A percentile compares a stretch with the other conserved stretches of the same genome.
Conservation (phyloP, 2,797 vertebrate species). For the Hydrolagus colliei region DNA sequence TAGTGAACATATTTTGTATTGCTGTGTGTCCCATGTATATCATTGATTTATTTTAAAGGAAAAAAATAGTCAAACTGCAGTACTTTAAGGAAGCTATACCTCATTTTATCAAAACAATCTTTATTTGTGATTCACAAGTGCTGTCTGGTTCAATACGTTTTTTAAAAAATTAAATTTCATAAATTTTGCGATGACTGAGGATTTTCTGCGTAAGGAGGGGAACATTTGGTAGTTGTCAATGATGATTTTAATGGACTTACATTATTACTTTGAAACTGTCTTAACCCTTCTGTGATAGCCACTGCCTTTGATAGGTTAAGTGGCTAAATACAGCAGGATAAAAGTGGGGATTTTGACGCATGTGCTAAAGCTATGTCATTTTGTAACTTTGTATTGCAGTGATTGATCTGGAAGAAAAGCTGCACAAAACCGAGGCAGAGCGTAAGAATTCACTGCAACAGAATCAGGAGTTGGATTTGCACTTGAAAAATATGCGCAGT, state of each 20-base stretch:
- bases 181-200: too few relatives aligned
- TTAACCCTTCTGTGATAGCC: neutral
- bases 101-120: too few relatives aligned
- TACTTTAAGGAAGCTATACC: too few relatives aligned
- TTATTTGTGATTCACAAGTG: too few relatives aligned
- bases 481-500: constrained; percentile 69
- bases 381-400: constrained; percentile 49
- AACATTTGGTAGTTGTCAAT: neutral
- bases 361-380: neutral
- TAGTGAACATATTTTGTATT: constrained; percentile 34
- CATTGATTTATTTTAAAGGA: neutral
- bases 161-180: too few relatives aligned
- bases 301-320: neutral
- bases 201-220: neutral
- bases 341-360: neutral
- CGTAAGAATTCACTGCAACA: constrained; percentile 71
- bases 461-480: constrained; percentile 70
- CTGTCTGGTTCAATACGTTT: too few relatives aligned
- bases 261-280: neutral
- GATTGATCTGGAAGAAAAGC: constrained; percentile 75
- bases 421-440: constrained; percentile 67
- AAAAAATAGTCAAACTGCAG: too few relatives aligned
- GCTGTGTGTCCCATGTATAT: neutral
- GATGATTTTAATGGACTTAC: neutral
- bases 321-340: neutral